phyloP scores from a whole-genome alignment of 2,797 vertebrate genomes.

The Gadopsis marmoratus region DNA sequence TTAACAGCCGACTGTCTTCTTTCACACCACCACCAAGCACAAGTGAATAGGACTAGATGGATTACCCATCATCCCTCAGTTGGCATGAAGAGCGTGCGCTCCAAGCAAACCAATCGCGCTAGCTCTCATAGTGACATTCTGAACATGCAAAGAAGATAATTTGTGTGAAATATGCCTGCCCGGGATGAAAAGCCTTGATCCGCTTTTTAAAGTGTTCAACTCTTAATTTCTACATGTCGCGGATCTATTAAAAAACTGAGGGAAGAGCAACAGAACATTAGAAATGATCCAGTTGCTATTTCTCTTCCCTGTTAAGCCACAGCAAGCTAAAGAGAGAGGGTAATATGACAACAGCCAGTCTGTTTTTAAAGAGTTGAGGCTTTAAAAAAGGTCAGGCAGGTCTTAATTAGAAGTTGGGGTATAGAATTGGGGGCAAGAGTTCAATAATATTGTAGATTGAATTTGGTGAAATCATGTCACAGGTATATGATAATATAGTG shows the following conservation, averaged over 20 bases:
- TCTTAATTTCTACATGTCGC: conserved; percentile 68
- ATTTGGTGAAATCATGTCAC: background rate
- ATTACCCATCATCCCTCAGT: conserved; percentile 80
- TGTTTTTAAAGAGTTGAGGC: conserved; percentile 9
- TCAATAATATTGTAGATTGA: background rate
- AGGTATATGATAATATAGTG: background rate
- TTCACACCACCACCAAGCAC: conserved; percentile 42
- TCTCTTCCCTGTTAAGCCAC: conserved; percentile 26
- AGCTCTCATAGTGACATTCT: conserved; percentile 57
- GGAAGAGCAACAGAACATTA: conserved; percentile 48
- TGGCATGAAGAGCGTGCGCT: conserved; percentile 74
- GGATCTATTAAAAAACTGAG: conserved; percentile 56
- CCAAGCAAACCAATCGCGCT: conserved; percentile 68
- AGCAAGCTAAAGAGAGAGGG: conserved; percentile 8
- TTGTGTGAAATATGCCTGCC: conserved; percentile 78
- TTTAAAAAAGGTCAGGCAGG: background rate
- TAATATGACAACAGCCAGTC: conserved; percentile 3
- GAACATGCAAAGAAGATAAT: conserved; percentile 73
- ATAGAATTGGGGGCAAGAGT: background rate
- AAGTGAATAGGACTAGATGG: conserved; percentile 67
- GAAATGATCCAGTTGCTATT: conserved; percentile 44
- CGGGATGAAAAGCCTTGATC: conserved; percentile 73
- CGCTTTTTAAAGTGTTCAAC: conserved; percentile 67
- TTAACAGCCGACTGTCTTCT: conserved; percentile 67
- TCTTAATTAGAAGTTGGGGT: background rate